Evolutionary conservation across 2,888 invertebrate genomes (phyloP), one percentile per base, ranked within the genome.

Genomic region (Polylopha cassiicola): DNA sequence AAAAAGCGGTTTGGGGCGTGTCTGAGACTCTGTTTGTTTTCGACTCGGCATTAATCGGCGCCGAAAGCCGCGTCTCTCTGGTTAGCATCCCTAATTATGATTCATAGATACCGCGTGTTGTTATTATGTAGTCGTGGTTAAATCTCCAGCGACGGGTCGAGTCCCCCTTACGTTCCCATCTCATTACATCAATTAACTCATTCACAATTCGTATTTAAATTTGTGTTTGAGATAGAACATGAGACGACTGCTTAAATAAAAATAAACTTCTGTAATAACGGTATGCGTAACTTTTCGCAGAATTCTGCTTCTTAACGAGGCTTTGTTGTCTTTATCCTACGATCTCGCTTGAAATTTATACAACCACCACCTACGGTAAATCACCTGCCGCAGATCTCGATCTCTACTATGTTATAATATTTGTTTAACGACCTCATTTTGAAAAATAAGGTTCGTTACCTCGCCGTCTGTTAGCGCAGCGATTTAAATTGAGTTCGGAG

Each of bases 181-280:
- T 67, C 73, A 67, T 79, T 75, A 77, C 74, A 75, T 76, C 79
- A 81, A 81, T 82, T 81, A 81, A 73, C 73, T 70, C 66, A 52
- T 73, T 68, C 73, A 73, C 74, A 70, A 64, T 61, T 75, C 69
- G 62, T 64, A 57, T 58, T 63, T 67, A 63, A 55, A 61, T 55
- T 44, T 49, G 55, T 54, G 31, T 42, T 42, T 64, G 52, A 65
- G n/a, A 65, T 66, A 61, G 55, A 58, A 63, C 55, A 32, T n/a
- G 20, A 20, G 20, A 20, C n/a, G n/a, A 18, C 4, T 18, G 18
- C 7, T 18, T 18, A 8, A 9, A 15, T 28, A 6, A 5, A 2
- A 28, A n/a, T 9, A n/a, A 13, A 29, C 23, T 18, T 41, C 30
- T 38, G n/a, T 39, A 36, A 36, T 38, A 39, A 42, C 37, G 33